Percentiles rank a stretch among this genome's conserved stretches.
Evolutionary conservation across 2,888 invertebrate species (phyloP).

Genomic region (Physocephala rufipes): DNA sequence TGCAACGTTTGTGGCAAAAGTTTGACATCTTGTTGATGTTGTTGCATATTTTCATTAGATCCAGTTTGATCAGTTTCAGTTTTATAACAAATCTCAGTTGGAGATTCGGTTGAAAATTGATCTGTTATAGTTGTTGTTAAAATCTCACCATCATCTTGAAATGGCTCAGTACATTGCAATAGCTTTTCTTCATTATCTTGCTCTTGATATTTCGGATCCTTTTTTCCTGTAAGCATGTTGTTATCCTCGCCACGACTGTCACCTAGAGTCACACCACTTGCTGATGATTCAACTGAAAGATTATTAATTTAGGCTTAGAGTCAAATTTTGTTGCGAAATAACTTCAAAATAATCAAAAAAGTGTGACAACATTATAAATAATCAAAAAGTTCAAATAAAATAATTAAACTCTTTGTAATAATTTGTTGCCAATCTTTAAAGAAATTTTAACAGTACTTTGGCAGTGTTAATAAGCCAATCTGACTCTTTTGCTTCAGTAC

Average conservation of each 20-base stretch:
- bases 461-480: too few relatives aligned
- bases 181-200: too few relatives aligned
- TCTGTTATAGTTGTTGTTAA: not conserved
- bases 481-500: too few relatives aligned
- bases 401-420: not conserved
- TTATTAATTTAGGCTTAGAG: slow-evolving; percentile 12
- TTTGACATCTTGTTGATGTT: not conserved
- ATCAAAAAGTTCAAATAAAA: too few relatives aligned
- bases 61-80: not conserved
- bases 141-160: not conserved
- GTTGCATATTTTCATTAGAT: not conserved
- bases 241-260: slow-evolving; percentile 19
- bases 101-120: not conserved
- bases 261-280: slow-evolving; percentile 2
- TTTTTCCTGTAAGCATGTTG: slow-evolving; percentile 2
- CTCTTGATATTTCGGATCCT: not conserved
- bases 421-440: not conserved
- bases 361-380: too few relatives aligned
- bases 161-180: not conserved
- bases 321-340: not conserved
- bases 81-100: not conserved
- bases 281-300: slow-evolving; percentile 37
- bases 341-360: not conserved
- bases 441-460: too few relatives aligned
- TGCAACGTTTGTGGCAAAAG: slow-evolving; percentile 12